Evolutionary conservation across 2,888 invertebrate genomes (phyloP).

Genomic region (Adineta ricciae): DNA sequence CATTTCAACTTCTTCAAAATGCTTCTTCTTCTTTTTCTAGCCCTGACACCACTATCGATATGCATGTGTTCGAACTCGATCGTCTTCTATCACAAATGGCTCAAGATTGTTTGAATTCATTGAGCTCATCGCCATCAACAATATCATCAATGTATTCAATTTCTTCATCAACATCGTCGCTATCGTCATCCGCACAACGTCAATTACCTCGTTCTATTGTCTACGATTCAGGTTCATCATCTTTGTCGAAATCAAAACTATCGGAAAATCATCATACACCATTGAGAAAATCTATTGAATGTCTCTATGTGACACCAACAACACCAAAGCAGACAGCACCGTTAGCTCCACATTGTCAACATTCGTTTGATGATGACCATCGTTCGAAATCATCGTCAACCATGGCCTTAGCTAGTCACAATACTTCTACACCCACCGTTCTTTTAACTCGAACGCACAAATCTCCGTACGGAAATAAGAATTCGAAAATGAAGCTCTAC

Average conservation of each 20-base stretch:
- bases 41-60: background rate
- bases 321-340: background rate
- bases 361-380: background rate
- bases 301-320: background rate
- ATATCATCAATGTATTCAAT: background rate
- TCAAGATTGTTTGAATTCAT: background rate
- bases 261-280: background rate
- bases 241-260: background rate
- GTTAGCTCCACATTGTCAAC: background rate
- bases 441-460: background rate
- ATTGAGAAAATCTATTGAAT: background rate
- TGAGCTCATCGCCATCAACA: background rate
- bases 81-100: conserved; percentile 10
- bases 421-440: background rate
- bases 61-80: conserved; percentile 14
- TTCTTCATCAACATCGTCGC: background rate
- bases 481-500: background rate
- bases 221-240: background rate
- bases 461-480: background rate
- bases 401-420: background rate
- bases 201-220: background rate
- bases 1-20: background rate
- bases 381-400: background rate
- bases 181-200: background rate
- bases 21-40: background rate